Evolutionary conservation across 2,888 invertebrate genomes (phyloP), one percentile per base, ranked within the genome.

Genomic region (Macaria notata): DNA sequence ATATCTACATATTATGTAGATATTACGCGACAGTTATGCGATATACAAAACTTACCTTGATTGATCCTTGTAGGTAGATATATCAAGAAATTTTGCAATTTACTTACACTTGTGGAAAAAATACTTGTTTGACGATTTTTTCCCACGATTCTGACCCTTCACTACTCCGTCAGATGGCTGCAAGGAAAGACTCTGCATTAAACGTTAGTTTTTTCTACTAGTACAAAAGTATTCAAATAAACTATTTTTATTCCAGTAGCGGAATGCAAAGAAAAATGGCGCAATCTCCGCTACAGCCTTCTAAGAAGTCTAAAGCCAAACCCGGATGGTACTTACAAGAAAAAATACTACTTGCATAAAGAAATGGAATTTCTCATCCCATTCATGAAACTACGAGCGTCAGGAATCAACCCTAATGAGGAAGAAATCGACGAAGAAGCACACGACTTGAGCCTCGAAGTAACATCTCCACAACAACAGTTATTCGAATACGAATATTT

Each of bases 251-350:
- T 51, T 9, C 33, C 71, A 79, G 80, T 79, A 58, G 54, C 61
- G 9, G 79, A 79, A 69, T 78, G 78, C 59, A 78, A 77, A 68
- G 79, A 79, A 59, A 79, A 80, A 58, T 80, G 79, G 79, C 73
- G 76, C 57, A 79, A 79, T 54, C 62, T 80, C n/a, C 75, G 80
- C 33, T 78, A 77, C 50, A 78, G 79, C 43, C 70, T 77, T 38
- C 61, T 78, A 36, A 69, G 79, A 56, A 79, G 78, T 61, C 63
- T 80, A 46, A 72, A 69, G 63, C 72, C 72, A 9, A 71, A 77
- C 59, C 59, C 69, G 44, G 76, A 76, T 49, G 77, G 78, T 29
- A 66, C 74, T 9, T 48, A 63, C 2, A 79, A 76, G 52, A 78
- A 76, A 56, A 78, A 71, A 53, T 79, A 79, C 62, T 79, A 80